Evolutionary conservation across 2,797 vertebrate genomes (phyloP), one percentile per base, ranked within the genome.

Genomic region (Gymnodraco acuticeps): DNA sequence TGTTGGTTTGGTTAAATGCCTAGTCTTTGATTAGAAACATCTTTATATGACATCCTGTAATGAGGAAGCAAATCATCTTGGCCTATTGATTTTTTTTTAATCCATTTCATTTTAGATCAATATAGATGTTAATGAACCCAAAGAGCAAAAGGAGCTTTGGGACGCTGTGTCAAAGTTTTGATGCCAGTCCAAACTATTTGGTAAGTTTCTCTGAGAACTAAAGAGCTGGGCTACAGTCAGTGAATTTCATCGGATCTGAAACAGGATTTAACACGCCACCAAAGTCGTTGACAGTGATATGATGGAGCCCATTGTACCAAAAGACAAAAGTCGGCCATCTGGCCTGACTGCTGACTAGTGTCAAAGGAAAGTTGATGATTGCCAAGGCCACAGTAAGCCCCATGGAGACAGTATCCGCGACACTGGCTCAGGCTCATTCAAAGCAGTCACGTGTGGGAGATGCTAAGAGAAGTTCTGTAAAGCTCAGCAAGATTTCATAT

Each of bases 21-120:
- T 17, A 19, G 4, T 13, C 3, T 54, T 19, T 64, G 15, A 64
- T 55, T 14, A 10, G 42, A 64, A 3, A 15, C 23, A 46, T 45
- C 1, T 43, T 70, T 41, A 46, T 19, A 42, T 70, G 17, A 15
- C 51, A 47, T 33, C 42, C 2, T 2, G 45, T n/a, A 43, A 33
- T 55, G 20, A 47, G 33, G 43, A 38, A n/a, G 10, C 19, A 50
- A 70, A 52, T 27, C 17, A 76, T 19, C 42, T 46, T 5, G 31
- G n/a, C 17, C 27, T 59, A 43, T 73, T 64, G n/a, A 17, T 46
- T 63, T 67, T n/a, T n/a, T 20, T 48, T 0, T 45, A 51, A 61
- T 71, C 20, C 2, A 42, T 52, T 58, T 45, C 3, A 15, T 60
- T 75, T 63, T 60, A 33, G 5, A 60, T 75, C 46, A 17, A 19